These are phyloP conservation scores for Campoplex nolae DNA, from an alignment of 2,888 invertebrate genomes.

Conservation along the genomic window DNA sequence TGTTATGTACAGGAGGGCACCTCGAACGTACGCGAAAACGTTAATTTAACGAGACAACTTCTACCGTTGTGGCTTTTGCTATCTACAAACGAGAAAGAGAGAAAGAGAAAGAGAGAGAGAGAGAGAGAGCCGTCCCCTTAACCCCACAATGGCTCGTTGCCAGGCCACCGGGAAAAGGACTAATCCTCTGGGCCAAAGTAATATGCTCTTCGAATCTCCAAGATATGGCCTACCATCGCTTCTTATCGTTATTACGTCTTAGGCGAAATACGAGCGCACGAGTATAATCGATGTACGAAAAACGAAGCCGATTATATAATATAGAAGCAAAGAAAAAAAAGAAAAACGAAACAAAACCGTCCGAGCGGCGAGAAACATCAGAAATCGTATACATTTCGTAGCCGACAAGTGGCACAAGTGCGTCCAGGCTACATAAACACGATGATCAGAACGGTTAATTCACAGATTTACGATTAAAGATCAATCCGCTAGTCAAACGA, in stretches of 20 bases:
- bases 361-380: constrained; percentile 6
- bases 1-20: constrained; percentile 17
- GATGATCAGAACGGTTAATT: background rate
- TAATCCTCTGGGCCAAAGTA: constrained; percentile 59
- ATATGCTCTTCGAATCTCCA: constrained; percentile 56
- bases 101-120: constrained; percentile 1
- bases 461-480: constrained; percentile 13
- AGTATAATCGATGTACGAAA: background rate
- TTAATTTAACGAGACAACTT: constrained; percentile 65
- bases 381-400: background rate
- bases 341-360: constrained; percentile 27
- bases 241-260: constrained; percentile 65
- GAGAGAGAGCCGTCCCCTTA: constrained; percentile 43
- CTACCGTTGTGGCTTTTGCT: constrained; percentile 57
- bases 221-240: constrained; percentile 64
- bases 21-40: constrained; percentile 59
- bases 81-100: constrained; percentile 9
- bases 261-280: constrained; percentile 49
- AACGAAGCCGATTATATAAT: background rate
- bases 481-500: constrained; percentile 13
- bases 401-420: background rate
- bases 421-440: background rate
- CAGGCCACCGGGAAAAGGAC: constrained; percentile 47
- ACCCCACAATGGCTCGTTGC: constrained; percentile 42
- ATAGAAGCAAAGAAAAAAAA: background rate